Evolutionary conservation across 2,113 vertebrate species (phyloP).

Genomic region (Solea solea): DNA sequence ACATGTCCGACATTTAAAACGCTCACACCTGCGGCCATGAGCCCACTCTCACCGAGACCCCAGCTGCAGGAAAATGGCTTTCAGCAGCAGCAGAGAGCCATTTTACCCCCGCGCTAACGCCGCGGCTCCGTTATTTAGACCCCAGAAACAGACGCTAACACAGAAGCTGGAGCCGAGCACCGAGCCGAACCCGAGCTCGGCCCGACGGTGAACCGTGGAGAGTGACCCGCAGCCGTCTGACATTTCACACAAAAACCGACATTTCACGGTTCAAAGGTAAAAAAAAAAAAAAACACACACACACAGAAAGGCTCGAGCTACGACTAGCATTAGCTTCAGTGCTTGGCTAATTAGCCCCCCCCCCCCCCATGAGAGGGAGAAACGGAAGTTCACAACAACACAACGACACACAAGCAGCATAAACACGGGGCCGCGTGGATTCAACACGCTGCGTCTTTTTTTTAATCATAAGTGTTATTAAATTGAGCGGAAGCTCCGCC

Average conservation of each 20-base stretch:
- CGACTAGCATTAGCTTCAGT: slow-evolving; percentile 35
- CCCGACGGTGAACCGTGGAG: neutral
- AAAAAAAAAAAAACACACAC: neutral
- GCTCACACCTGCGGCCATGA: slow-evolving; percentile 46
- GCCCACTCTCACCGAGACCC: slow-evolving; percentile 56
- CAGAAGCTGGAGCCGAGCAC: accelerated
- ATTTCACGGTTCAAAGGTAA: too few species aligned
- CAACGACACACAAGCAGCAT: neutral
- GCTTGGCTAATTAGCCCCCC: slow-evolving; percentile 63
- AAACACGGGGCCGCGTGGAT: neutral
- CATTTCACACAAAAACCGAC: neutral
- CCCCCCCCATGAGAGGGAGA: slow-evolving; percentile 53
- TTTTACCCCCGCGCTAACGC: slow-evolving; percentile 64
- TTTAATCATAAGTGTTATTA: neutral
- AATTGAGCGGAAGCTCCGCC: slow-evolving; percentile 14
- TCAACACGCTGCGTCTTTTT: neutral
- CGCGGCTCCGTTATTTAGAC: slow-evolving; percentile 17
- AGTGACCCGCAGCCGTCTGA: accelerated
- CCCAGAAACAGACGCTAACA: neutral
- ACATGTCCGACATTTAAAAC: slow-evolving; percentile 14
- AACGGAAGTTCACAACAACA: slow-evolving; percentile 28
- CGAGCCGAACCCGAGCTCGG: too few species aligned
- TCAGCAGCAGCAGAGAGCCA: slow-evolving; percentile 59
- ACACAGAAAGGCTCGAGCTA: slow-evolving; percentile 22
- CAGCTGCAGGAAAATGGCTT: slow-evolving; percentile 71